phyloP scores from a whole-genome alignment of 1,140 invertebrate species.

The Drosophila sp. region DNA sequence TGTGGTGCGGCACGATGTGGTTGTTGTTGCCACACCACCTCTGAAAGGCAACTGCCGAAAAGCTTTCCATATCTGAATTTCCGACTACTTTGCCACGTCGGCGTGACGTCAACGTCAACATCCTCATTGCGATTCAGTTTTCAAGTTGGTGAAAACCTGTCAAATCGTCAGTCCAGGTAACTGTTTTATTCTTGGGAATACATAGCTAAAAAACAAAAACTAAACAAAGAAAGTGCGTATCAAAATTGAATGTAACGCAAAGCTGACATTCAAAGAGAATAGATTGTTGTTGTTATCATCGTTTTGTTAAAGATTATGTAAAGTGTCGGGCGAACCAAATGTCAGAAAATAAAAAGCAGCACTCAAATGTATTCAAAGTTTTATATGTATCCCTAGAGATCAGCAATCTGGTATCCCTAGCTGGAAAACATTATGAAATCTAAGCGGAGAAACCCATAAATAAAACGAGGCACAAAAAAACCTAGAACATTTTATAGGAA shows the following conservation, averaged over 20 bases:
- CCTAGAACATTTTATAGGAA: too few species aligned
- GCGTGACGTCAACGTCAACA: not conserved
- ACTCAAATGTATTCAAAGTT: too few species aligned
- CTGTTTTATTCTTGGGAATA: conserved; percentile 51
- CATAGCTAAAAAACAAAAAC: not conserved
- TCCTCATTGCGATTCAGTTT: conserved; percentile 1
- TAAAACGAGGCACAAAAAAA: too few species aligned
- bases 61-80: conserved; percentile 37
- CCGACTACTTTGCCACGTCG: not conserved
- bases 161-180: conserved; percentile 60
- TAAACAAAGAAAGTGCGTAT: not conserved
- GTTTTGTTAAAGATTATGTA: not conserved
- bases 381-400: too few species aligned
- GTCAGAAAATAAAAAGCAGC: too few species aligned
- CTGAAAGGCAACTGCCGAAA: conserved; percentile 52
- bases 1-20: not conserved
- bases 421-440: too few species aligned
- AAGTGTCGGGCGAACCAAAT: not conserved
- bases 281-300: conserved; percentile 36
- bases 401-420: too few species aligned
- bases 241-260: not conserved
- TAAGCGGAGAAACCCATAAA: too few species aligned
- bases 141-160: conserved; percentile 45
- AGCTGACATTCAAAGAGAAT: not conserved
- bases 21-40: not conserved